Evolutionary conservation across 1,140 invertebrate species (phyloP), one percentile per base, ranked within the genome.

Genomic region (Vanessa tameamea): DNA sequence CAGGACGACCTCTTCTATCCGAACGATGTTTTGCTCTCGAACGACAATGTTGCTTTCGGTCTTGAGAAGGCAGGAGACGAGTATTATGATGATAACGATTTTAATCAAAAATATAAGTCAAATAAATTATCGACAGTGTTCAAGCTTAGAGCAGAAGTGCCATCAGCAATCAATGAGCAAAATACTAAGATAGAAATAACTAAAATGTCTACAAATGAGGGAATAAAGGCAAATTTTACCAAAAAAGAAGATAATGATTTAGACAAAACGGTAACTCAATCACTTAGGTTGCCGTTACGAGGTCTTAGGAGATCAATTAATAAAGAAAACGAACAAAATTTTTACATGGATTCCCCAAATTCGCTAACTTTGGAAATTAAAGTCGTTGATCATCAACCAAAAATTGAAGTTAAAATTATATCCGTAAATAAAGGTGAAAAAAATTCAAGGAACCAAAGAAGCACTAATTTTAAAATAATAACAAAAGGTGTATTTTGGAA

Each of bases 361-460:
- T 76, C 78, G 9, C 63, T 87, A n/a, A 57, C 81, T 48, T 43
- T 87, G 3, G 82, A 81, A 20, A 72, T 84, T 37, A 47, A 80
- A 48, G 72, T 82, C 43, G 57, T 77, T 0, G 76, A 65, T 23
- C 75, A 78, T 20, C 11, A 72, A 47, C 69, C 77, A 3, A 78
- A 59, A 77, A 72, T 82, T 51, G 73, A 83, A 74, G 78, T 84
- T 9, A 81, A 81, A 74, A 9, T 85, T 23, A 47, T 77, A 26
- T 15, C 70, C 20, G 66, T 72, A 37, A 68, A 16, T 48, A 9
- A 47, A 50, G 43, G 8, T 26, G 53, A 63, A 6, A 66, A 57
- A 31, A 8, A 6, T 43, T 43, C 6, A 43, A 43, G 37, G 37
- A 43, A 43, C 9, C 37, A 43, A 43, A 11, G 37, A 43, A 43